Base-by-base conservation (phyloP, 2,113 vertebrate genomes). In the Bagarius yarrelli region DNA sequence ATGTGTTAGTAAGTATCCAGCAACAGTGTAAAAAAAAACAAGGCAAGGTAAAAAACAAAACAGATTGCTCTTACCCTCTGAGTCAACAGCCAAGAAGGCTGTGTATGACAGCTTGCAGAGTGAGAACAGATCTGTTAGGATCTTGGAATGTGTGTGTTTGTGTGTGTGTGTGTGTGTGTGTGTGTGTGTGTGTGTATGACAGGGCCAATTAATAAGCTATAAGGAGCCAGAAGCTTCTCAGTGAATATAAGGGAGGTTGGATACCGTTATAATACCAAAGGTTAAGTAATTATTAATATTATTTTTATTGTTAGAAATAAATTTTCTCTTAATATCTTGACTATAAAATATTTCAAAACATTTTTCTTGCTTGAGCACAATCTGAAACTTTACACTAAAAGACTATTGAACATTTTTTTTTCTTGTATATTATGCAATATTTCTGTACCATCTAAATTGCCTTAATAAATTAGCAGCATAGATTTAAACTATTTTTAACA, bases 91-190 rank as follows among this genome's bases (percentile, higher is more conserved):
- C 32, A 73, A 5, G 4, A 55, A 55, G 27, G 70, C 70, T 21
- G 19, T 32, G 40, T 32, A 73, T 73, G 70, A 73, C 70, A 73
- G 70, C 70, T 32, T 55, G 27, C 52, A 55, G 50, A 73, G 70
- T 73, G 50, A 73, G 70, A 73, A 53, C 70, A 73, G 70, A 55
- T 73, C 50, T 73, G 50, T 73, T 52, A 55, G 50, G 27, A 73
- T 55, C 55, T 27, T 73, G 50, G 50, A 34, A 50, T 55, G 18
- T 73, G 50, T 23, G 50, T 32, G 50, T 47, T 1, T 47, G 4
- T 47, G 44, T 47, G 9, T 47, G 44, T 47, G 44, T 47, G 4
- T 47, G 44, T 47, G 4, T 47, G 44, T 47, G 44, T 5, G 44
- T 47, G 44, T 47, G 44, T 47, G 44, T 47, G 44, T 47, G 44